Evolutionary conservation across 2,113 vertebrate genomes (phyloP).

Genomic region (Otocyon megalotis): DNA sequence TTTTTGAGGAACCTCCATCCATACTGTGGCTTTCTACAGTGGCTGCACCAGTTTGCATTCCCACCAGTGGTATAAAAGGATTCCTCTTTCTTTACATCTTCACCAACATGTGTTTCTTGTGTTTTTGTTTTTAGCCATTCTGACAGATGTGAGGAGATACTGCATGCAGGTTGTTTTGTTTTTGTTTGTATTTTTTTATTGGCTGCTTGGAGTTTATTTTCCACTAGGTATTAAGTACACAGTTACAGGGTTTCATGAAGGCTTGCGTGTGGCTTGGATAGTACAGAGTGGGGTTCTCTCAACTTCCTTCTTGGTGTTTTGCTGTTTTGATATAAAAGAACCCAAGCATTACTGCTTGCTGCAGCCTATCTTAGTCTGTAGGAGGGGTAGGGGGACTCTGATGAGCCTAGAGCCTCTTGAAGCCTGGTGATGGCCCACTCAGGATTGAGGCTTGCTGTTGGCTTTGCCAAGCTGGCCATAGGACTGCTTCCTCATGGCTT

Average conservation of each 20-base stretch:
- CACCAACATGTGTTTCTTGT: background rate
- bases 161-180: background rate
- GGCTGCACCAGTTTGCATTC: background rate
- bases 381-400: background rate
- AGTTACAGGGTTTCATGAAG: background rate
- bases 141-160: background rate
- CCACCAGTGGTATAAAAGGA: background rate
- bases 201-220: background rate
- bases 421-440: background rate
- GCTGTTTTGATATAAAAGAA: background rate
- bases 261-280: background rate
- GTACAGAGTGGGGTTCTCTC: background rate
- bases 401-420: background rate
- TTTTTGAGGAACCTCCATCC: background rate
- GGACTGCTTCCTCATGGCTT: background rate
- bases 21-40: background rate
- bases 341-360: background rate
- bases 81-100: background rate
- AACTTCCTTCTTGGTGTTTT: background rate
- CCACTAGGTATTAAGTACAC: background rate
- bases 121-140: background rate
- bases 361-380: background rate
- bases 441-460: background rate
- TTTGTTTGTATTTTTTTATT: background rate
- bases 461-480: background rate